A percentile compares a stretch with the other conserved stretches of the same genome.
phyloP scores from a whole-genome alignment of 1,140 invertebrate species.

The Lucilia cuprina region DNA sequence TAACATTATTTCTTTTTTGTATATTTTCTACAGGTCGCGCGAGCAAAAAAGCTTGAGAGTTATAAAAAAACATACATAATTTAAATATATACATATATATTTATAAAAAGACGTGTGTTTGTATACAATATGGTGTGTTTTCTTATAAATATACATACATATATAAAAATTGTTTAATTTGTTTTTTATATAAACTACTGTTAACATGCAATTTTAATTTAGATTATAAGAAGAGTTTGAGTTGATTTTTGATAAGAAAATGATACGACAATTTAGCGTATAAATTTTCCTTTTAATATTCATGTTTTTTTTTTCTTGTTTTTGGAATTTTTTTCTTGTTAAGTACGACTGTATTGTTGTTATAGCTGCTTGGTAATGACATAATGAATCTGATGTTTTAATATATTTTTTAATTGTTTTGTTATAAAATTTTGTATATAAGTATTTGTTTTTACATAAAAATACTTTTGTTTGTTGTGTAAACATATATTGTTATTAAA shows the following conservation, averaged over 20 bases:
- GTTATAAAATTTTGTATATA: too few species aligned
- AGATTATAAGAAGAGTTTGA: background rate
- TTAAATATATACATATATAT: background rate
- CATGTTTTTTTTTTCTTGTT: background rate
- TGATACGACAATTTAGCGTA: background rate
- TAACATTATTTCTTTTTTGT: background rate
- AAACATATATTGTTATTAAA: too few species aligned
- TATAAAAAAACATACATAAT: background rate
- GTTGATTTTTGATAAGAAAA: background rate
- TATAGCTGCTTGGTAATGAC: too few species aligned
- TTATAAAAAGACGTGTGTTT: too few species aligned
- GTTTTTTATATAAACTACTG: background rate
- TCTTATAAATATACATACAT: background rate
- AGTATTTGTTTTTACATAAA: too few species aligned
- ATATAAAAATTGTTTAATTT: background rate
- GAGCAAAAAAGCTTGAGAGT: background rate
- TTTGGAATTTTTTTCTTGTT: background rate
- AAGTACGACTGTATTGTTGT: background rate
- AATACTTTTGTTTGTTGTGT: too few species aligned
- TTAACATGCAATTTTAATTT: background rate
- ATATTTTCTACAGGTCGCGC: background rate
- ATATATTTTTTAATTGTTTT: too few species aligned
- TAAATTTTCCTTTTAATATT: background rate
- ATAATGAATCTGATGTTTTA: too few species aligned
- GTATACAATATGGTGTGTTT: background rate